Base-by-base conservation (phyloP, 2,797 vertebrate genomes). In the Balearica regulorum region DNA sequence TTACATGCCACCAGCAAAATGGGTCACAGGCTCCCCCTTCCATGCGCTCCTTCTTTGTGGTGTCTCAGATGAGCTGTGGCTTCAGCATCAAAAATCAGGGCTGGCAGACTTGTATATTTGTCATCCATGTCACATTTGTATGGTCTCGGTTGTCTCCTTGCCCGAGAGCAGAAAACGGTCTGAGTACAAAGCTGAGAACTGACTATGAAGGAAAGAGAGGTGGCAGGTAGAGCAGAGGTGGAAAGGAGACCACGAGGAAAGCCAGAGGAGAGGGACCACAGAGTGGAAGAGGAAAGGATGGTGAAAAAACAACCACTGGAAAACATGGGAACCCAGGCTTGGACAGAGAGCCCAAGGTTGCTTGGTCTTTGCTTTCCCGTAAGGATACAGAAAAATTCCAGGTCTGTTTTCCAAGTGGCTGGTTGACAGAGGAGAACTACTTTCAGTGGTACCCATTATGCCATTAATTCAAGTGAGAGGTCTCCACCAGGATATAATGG, bases 151-250 rank as follows among this genome's bases (percentile, higher is more conserved):
- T 22, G 31, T 58, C 4, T 79, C 46, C 54, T 60, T 62, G 53
- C 10, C 77, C 0, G 0, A 84, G 35, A 70, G 81, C 49, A 60
- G 19, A 68, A 75, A 84, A 64, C 0, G 4, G 28, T 18, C 41
- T 0, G 0, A 78, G 28, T 24, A 44, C 37, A 68, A 89, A 65
- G 49, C 44, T 79, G 51, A 83, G 39, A 39, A 54, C 2, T 6
- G 22, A 24, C 18, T 55, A 7, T 6, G n/a, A 72, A 79, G 37
- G 31, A 53, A 82, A 44, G 37, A 64, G 19, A 68, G 5, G 17
- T 44, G n/a, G 28, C 19, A 79, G 58, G 17, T 44, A 37, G 31
- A 64, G 46, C 44, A 57, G 0, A 64, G 35, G 10, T n/a, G 31
- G 39, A 75, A 92, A 75, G 26, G 62, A 61, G 46, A 83, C n/a